Evolutionary conservation across 2,888 invertebrate genomes (phyloP).

Genomic region (Acronicta aceris): DNA sequence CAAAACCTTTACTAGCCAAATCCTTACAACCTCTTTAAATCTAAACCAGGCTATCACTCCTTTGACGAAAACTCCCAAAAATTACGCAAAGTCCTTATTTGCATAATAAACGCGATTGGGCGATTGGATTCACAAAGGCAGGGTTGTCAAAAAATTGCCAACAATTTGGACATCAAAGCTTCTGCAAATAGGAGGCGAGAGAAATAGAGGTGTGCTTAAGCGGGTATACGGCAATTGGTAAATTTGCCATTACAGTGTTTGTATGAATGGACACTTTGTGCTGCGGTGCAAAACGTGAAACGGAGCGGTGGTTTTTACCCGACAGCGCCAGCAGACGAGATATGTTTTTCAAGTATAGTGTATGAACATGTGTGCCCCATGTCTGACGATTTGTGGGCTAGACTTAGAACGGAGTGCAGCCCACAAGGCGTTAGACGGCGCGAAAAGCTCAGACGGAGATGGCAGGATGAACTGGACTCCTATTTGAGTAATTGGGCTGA

Average conservation of each 20-base stretch:
- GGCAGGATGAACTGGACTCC: no score
- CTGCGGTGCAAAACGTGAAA: conserved; percentile 35
- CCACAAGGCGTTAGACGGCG: no score
- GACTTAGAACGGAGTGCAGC: no score
- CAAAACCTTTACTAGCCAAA: conserved; percentile 15
- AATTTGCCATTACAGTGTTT: conserved; percentile 63
- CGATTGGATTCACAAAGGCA: conserved; percentile 36
- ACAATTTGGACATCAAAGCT: conserved; percentile 53
- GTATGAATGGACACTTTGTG: conserved; percentile 53
- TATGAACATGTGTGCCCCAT: no score
- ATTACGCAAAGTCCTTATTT: conserved; percentile 44
- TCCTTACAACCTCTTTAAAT: conserved; percentile 9
- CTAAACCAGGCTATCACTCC: conserved; percentile 13
- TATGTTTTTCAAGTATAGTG: no score
- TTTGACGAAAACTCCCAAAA: conserved; percentile 38
- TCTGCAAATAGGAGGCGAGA: conserved; percentile 45
- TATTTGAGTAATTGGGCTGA: no score
- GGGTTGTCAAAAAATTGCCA: conserved; percentile 42
- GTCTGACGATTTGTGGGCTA: no score
- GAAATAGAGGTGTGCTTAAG: conserved; percentile 52
- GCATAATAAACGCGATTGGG: conserved; percentile 35
- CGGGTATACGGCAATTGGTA: conserved; percentile 48
- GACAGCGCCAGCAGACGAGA: no score
- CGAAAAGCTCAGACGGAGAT: no score
- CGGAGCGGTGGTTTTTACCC: no score